These are phyloP conservation scores for Brachyalestes nurse DNA, from an alignment of 2,797 vertebrate species.

Conservation along the genomic window DNA sequence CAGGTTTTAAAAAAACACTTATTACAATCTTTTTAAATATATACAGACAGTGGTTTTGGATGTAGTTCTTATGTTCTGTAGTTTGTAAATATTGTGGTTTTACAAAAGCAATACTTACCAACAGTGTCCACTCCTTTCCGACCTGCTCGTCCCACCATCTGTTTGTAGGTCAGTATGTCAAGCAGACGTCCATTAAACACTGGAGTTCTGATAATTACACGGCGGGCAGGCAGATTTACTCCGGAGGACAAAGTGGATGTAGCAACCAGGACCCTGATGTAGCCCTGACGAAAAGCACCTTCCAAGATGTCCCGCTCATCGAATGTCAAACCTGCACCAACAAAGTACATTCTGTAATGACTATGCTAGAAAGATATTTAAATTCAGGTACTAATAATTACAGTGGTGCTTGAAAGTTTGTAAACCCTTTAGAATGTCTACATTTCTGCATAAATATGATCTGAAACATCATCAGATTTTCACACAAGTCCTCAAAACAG, in stretches of 20 bases:
- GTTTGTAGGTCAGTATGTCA: constrained; percentile 94
- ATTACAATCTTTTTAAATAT: too few species aligned
- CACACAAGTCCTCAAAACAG: too few species aligned
- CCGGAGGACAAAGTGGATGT: constrained; percentile 97
- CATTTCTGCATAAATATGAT: too few species aligned
- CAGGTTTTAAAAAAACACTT: too few species aligned
- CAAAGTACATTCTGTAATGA: background rate
- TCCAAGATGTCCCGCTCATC: constrained; percentile 95
- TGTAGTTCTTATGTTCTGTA: background rate
- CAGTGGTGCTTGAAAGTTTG: too few species aligned
- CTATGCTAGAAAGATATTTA: background rate
- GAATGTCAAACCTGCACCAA: constrained; percentile 89
- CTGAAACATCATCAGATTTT: too few species aligned
- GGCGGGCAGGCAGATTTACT: constrained; percentile 93
- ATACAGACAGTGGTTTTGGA: background rate
- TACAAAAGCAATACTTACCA: constrained; percentile 74
- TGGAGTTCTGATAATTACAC: constrained; percentile 94
- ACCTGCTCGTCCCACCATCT: constrained; percentile 96
- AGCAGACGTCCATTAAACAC: constrained; percentile 87
- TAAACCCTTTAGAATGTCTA: too few species aligned
- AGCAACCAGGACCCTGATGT: constrained; percentile 87
- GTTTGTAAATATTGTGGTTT: background rate
- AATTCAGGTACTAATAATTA: background rate
- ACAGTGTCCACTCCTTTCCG: constrained; percentile 93
- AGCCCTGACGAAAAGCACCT: constrained; percentile 89